phyloP scores from a whole-genome alignment of 2,797 vertebrate genomes.

The Tinamus major region DNA sequence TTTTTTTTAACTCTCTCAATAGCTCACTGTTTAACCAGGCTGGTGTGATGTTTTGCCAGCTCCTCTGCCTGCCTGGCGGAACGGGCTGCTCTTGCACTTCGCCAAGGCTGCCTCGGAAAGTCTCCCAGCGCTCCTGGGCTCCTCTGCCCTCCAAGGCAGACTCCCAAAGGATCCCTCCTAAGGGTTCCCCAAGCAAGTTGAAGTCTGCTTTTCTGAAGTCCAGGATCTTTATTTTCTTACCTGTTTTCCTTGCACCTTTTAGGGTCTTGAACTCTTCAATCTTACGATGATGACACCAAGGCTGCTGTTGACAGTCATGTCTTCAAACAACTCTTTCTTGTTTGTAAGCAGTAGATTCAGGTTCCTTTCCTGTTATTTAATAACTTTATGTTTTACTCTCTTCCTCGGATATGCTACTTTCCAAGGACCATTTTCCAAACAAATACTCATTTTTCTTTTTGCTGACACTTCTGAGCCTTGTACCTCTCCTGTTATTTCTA shows the following conservation, averaged over 20 bases:
- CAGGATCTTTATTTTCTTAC: not conserved
- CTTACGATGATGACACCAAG: not conserved
- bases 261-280: not conserved
- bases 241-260: not conserved
- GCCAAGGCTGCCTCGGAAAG: not conserved
- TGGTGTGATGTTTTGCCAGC: not conserved
- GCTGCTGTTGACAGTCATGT: not conserved
- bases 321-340: not conserved
- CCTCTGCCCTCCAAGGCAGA: not conserved
- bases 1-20: not conserved
- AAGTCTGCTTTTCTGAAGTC: not conserved
- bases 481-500: not conserved
- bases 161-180: not conserved
- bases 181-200: not conserved
- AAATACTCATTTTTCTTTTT: not conserved
- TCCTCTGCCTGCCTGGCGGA: not conserved
- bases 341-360: not conserved
- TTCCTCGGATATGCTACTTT: not conserved
- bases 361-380: not conserved
- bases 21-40: not conserved
- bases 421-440: not conserved
- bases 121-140: not conserved
- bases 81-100: not conserved
- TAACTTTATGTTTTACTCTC: not conserved
- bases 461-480: not conserved